Conservation (phyloP, 2,888 invertebrate species). For the Saturnia pavonia region DNA sequence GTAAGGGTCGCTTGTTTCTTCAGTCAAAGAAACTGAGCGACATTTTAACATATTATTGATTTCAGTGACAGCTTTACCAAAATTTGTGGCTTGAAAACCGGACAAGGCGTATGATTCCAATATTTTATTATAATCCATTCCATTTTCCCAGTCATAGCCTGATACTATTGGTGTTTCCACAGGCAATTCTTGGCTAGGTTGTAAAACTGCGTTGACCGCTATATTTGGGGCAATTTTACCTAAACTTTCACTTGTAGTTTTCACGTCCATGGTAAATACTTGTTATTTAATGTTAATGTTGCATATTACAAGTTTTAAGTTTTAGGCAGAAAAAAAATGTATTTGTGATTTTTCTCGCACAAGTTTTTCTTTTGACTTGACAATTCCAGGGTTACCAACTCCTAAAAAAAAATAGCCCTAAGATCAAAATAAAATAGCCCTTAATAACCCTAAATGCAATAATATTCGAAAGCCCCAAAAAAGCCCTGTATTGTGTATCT, state of each 20-base stretch:
- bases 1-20: conserved; percentile 84
- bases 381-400: too few relatives aligned
- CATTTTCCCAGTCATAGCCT: conserved; percentile 97
- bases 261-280: conserved; percentile 51
- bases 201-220: conserved; percentile 87
- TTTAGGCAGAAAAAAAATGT: neutral
- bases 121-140: conserved; percentile 92
- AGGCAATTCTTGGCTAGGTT: conserved; percentile 85
- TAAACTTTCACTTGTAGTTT: conserved; percentile 45
- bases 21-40: conserved; percentile 85
- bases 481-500: too few relatives aligned
- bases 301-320: conserved; percentile 22
- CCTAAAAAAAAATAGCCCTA: too few relatives aligned
- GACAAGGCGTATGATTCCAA: conserved; percentile 89
- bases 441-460: too few relatives aligned
- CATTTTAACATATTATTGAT: conserved; percentile 94
- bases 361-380: neutral
- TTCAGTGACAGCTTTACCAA: conserved; percentile 94
- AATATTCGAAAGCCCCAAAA: too few relatives aligned
- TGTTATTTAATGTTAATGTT: conserved; percentile 24
- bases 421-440: too few relatives aligned
- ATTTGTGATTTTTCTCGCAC: neutral
- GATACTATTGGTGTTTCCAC: conserved; percentile 85
- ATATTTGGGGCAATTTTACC: conserved; percentile 67
- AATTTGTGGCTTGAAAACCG: conserved; percentile 99